Conservation (phyloP, 2,797 vertebrate species). For the Selene dorsalis region DNA sequence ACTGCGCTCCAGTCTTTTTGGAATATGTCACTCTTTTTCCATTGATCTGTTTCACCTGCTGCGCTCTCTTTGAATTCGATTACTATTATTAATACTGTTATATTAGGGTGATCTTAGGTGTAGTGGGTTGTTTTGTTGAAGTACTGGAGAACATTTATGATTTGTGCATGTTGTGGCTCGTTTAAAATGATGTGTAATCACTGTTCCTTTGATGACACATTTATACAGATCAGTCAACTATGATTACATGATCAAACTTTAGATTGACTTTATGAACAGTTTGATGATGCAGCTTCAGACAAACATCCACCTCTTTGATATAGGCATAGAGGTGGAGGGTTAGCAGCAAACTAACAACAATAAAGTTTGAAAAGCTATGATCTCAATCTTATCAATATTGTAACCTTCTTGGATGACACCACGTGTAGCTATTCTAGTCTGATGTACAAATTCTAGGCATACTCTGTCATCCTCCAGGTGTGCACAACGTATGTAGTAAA, state of each 20-base stretch:
- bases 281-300: too few relatives aligned
- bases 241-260: too few relatives aligned
- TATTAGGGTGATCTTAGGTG: neutral
- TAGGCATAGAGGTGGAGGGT: neutral
- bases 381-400: neutral
- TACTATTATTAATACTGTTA: neutral
- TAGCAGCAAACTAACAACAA: neutral
- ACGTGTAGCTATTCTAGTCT: neutral
- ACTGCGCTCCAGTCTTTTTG: neutral
- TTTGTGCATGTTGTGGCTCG: too few relatives aligned
- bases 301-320: too few relatives aligned
- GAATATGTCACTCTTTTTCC: neutral
- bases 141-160: too few relatives aligned
- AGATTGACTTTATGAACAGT: too few relatives aligned
- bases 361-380: neutral
- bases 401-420: neutral
- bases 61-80: neutral
- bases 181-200: too few relatives aligned
- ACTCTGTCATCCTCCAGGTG: neutral
- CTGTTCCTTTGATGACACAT: too few relatives aligned
- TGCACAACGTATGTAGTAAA: neutral
- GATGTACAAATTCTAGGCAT: neutral
- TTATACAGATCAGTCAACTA: too few relatives aligned
- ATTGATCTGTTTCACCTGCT: neutral
- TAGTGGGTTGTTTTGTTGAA: too few relatives aligned